These are phyloP conservation scores for Tarsius wallacei DNA, from an alignment of 2,797 vertebrate genomes.

Conservation along the genomic window DNA sequence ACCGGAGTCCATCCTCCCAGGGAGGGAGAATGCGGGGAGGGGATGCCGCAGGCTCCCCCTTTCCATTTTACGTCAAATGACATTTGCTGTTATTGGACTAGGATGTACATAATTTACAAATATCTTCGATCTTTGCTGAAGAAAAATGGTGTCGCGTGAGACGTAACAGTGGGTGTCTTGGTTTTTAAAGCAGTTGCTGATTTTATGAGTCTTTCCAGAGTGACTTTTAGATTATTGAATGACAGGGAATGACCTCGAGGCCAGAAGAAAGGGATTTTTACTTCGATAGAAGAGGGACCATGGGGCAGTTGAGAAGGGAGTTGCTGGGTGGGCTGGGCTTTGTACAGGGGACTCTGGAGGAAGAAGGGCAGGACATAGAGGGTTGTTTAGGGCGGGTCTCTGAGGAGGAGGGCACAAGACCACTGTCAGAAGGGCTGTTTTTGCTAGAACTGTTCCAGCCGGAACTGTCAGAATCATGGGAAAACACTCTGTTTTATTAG, in stretches of 20 bases:
- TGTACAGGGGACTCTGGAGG: background rate
- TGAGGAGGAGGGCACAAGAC: background rate
- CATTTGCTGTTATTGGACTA: background rate
- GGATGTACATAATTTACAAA: background rate
- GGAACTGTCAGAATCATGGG: background rate
- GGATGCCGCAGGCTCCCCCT: accelerated
- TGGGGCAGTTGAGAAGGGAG: background rate
- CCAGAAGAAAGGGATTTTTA: background rate
- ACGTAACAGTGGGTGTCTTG: background rate
- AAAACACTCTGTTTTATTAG: background rate
- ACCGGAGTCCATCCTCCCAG: background rate
- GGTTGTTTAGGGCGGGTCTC: no score
- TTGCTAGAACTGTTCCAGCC: background rate
- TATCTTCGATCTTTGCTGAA: background rate
- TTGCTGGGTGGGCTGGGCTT: background rate
- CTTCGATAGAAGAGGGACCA: background rate
- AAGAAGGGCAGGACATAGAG: background rate
- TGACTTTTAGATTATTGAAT: background rate
- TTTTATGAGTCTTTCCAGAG: background rate
- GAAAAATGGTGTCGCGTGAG: background rate
- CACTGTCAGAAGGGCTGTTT: background rate
- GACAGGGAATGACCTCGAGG: background rate
- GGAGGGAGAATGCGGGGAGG: accelerated
- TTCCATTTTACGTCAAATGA: background rate
- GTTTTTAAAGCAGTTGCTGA: background rate